Base-by-base conservation (phyloP, 2,888 invertebrate species). In the Eutolmus rufibarbis region DNA sequence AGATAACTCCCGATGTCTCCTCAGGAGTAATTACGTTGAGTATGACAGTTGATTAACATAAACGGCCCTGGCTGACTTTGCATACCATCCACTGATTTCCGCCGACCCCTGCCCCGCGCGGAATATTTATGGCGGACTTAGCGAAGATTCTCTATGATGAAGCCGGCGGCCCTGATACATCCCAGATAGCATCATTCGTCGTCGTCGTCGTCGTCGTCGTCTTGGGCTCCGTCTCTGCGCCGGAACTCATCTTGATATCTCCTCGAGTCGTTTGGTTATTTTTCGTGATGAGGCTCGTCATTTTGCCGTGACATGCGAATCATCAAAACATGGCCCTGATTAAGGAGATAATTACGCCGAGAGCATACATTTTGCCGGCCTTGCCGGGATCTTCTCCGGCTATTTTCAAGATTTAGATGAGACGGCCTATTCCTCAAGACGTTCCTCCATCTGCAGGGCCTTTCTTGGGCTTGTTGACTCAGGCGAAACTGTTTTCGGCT, bases 281-380 rank as follows among this genome's bases (percentile, higher is more conserved):
- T 82, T 82, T 82, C 82, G 57, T 82, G 34, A 82, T 82, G 82
- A 57, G 57, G 37, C 82, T 57, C 66, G 57, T 82, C 82, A 82
- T 66, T 82, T 82, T 82, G 82, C 82, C 82, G 82, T 82, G 82
- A 82, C 82, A 82, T 82, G 82, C 82, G 57, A 82, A 82, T 82
- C 57, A 34, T 82, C 57, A 82, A 56, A 82, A 82, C 82, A 82
- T 82, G 37, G 66, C 57, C 51, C 57, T 82, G 82, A 82, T 82
- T 82, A 82, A 82, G 82, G 37, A 82, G 82, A 82, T 82, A 82
- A 82, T 56, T 82, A 37, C 37, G 82, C 56, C 37, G 5, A 82
- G 34, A 37, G 82, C 79, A 79, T 28, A 79, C 51, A 51, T 46
- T 51, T 51, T n/a, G 51, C 31, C 46, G 23, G 79, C 51, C 76